Evolutionary conservation across 2,113 vertebrate species (phyloP), one percentile per base, ranked within the genome.

Genomic region (Syngnathus scovelli): DNA sequence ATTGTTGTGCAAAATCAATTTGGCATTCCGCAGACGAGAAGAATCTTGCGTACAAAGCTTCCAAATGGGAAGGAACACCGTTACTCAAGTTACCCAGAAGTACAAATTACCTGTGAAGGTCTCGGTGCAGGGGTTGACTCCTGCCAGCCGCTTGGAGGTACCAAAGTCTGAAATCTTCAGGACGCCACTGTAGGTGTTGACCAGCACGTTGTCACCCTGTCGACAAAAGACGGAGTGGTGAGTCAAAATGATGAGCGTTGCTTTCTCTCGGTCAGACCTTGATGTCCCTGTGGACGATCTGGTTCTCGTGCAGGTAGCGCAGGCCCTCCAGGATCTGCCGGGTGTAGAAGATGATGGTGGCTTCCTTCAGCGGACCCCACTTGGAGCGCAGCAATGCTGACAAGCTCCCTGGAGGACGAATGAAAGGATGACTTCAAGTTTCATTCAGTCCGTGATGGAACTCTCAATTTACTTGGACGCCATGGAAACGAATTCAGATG

Each of bases 281-380:
- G 86, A 99, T 99, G 79, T 98, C 97, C 76, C 97, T 81, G 87
- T 99, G 97, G 44, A 95, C 97, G 61, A 99, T 99, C 89, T 99
- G 97, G 91, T 98, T 98, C 62, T 99, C 96, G 1, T 99, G 97
- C 64, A 99, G 93, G 78, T 99, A 98, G 54, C 96, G 92, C 69
- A 98, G 92, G 55, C 97, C 97, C 91, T 99, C 96, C 76, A 98
- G 92, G 87, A 99, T 98, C 87, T 99, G 97, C 63, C 96, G 93
- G 70, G 97, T 99, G 83, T 99, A 98, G 91, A 99, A 99, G 65
- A 95, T 95, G 46, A 99, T 98, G 1, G 97, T 98, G 41, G 96
- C 93, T 67, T 98, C 97, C 85, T 99, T 98, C 86, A 99, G 74
- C 3, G 96, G 96, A 61, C 96, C 96, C 97, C 97, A 99, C 84